Evolutionary conservation across 35 echinoderm and acorn worm genomes (phyloP).

Genomic region (Ptychodera flava): DNA sequence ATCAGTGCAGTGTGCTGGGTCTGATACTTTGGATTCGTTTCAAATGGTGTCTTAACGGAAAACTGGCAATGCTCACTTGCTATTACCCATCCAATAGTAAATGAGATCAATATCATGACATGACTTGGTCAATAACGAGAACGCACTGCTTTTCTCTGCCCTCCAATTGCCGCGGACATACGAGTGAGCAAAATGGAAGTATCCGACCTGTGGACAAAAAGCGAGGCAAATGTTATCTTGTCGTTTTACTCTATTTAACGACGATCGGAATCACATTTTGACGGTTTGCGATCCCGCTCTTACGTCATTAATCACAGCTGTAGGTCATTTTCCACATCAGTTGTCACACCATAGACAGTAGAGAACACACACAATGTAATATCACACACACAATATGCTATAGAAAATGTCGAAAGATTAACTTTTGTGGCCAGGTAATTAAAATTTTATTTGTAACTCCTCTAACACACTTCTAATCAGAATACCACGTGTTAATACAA

Average conservation of each 20-base stretch:
- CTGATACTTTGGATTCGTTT: neutral
- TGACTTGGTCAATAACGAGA: conserved; percentile 86
- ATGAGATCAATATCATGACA: conserved; percentile 96
- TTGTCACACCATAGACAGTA: neutral
- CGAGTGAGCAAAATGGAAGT: conserved; percentile 80
- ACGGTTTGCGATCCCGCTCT: neutral
- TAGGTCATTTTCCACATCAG: neutral
- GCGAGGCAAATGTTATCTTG: neutral
- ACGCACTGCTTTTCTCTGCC: conserved; percentile 55
- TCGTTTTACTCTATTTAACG: neutral
- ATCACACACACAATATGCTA: too few species aligned
- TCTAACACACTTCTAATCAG: too few species aligned
- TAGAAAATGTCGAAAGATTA: too few species aligned
- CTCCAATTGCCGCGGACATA: conserved; percentile 91
- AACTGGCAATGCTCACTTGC: conserved; percentile 32
- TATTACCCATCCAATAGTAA: conserved; percentile 78
- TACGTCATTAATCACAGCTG: neutral
- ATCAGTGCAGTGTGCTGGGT: neutral
- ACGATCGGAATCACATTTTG: neutral
- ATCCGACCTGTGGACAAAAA: conserved; percentile 56
- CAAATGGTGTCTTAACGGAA: neutral
- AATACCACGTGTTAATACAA: too few species aligned
- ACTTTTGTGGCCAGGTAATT: too few species aligned
- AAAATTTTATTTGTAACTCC: too few species aligned
- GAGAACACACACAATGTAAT: too few species aligned